phyloP scores from a whole-genome alignment of 2,113 vertebrate genomes.

The Aythya baeri region DNA sequence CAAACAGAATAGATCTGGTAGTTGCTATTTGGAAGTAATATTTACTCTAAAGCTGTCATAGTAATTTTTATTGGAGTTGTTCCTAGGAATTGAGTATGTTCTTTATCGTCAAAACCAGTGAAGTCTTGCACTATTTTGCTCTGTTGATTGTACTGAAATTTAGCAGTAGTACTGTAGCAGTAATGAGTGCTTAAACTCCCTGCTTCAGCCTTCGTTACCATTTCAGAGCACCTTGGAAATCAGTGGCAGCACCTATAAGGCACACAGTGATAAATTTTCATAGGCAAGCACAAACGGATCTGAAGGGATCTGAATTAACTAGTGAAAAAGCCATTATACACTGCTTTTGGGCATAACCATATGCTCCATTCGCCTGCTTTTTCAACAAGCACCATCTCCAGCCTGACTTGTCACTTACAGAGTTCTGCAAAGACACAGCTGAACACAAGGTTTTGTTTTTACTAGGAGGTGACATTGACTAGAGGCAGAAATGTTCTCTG shows the following conservation, averaged over 20 bases:
- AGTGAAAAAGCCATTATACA: not conserved
- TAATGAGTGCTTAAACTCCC: not conserved
- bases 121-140: not conserved
- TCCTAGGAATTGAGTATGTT: not conserved
- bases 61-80: not conserved
- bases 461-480: not conserved
- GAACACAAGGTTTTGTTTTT: not conserved
- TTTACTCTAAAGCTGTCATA: not conserved
- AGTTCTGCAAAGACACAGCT: not conserved
- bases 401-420: not conserved
- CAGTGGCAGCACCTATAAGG: not conserved
- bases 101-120: not conserved
- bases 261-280: not conserved
- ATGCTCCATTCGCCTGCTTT: not conserved
- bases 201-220: not conserved
- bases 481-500: not conserved
- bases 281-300: not conserved
- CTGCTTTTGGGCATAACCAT: not conserved
- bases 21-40: not conserved
- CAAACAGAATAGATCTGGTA: not conserved
- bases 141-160: not conserved
- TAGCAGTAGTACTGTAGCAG: not conserved
- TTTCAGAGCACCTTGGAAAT: not conserved
- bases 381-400: rapidly evolving
- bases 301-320: not conserved